These are phyloP conservation scores for Pelagia noctiluca DNA, from an alignment of 30 jellyfish, hydroid and myxozoan species.

Conservation along the genomic window DNA sequence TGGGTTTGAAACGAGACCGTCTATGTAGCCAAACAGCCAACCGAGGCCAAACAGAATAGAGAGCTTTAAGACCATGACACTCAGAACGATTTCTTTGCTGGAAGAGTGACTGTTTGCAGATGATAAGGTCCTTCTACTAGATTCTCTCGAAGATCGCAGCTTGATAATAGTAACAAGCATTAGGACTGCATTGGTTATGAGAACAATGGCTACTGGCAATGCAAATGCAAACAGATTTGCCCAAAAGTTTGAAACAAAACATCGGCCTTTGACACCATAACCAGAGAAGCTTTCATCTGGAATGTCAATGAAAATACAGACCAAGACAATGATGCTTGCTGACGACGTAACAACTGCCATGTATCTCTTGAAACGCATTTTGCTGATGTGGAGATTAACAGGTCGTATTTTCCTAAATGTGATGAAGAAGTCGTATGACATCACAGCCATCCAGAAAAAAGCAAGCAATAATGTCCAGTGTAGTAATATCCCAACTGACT, in stretches of 20 bases:
- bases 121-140: background rate
- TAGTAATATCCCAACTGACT: too few relatives aligned
- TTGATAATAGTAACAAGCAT: background rate
- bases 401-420: too few relatives aligned
- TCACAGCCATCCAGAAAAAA: conserved; percentile 10
- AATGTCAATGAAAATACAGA: too few relatives aligned
- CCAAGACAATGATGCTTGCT: too few relatives aligned
- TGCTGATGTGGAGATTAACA: too few relatives aligned
- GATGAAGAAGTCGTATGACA: background rate
- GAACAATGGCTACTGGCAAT: background rate
- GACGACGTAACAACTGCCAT: too few relatives aligned
- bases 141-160: background rate
- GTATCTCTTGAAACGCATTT: too few relatives aligned
- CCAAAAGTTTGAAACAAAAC: background rate
- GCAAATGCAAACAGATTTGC: conserved; percentile 4
- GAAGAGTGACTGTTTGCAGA: background rate
- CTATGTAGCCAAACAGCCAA: background rate
- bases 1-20: background rate
- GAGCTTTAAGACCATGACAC: too few relatives aligned
- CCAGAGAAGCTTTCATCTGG: too few relatives aligned
- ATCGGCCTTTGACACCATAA: background rate
- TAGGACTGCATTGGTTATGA: background rate
- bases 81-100: background rate
- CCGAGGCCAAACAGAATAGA: conserved; percentile 3
- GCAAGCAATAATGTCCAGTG: too few relatives aligned